These are phyloP conservation scores for Falcaria lacertinaria DNA, from an alignment of 2,888 invertebrate species.

Conservation along the genomic window DNA sequence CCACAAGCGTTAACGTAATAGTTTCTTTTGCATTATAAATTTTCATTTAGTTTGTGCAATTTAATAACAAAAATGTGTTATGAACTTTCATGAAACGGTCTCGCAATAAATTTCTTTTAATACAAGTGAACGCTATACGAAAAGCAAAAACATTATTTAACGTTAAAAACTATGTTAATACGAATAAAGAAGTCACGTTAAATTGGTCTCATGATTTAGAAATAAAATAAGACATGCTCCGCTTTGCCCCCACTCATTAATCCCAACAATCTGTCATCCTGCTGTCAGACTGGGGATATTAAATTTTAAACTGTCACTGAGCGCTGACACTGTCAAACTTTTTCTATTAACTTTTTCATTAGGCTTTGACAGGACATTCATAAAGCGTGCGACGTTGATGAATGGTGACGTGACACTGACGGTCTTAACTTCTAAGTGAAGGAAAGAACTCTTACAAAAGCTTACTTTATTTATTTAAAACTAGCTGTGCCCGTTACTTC, in stretches of 20 bases:
- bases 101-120: too few species aligned
- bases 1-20: too few species aligned
- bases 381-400: constrained; percentile 65
- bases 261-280: constrained; percentile 23
- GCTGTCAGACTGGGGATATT: constrained; percentile 44
- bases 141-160: too few species aligned
- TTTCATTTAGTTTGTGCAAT: too few species aligned
- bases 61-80: too few species aligned
- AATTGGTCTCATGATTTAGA: too few species aligned
- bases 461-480: too few species aligned
- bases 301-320: constrained; percentile 64
- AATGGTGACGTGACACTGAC: constrained; percentile 31
- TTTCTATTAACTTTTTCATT: constrained; percentile 77
- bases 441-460: not conserved
- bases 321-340: constrained; percentile 67
- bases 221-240: constrained; percentile 1
- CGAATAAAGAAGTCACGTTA: not conserved
- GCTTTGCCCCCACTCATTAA: constrained; percentile 24
- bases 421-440: not conserved
- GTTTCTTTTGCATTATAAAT: too few species aligned
- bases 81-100: too few species aligned
- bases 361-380: constrained; percentile 71
- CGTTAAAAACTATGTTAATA: too few species aligned
- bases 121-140: too few species aligned
- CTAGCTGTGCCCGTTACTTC: too few species aligned